Percentiles rank a stretch among this genome's conserved stretches.
Evolutionary conservation across 2,888 invertebrate genomes (phyloP).

Genomic region (Molanna angustata): DNA sequence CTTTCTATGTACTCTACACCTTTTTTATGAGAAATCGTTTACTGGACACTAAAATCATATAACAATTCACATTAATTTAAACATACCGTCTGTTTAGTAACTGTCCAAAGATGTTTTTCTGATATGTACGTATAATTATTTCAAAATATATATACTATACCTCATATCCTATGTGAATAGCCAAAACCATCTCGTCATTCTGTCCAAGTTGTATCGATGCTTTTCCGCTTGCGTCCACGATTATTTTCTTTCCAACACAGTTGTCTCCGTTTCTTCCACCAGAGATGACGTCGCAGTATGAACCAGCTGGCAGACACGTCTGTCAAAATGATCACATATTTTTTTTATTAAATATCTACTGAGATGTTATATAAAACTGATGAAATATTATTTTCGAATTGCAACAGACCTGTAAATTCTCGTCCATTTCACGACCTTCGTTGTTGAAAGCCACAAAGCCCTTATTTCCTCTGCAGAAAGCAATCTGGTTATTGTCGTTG

Average conservation of each 20-base stretch:
- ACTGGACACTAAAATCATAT: no score
- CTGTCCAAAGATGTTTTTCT: no score
- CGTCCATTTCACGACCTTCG: conserved; percentile 49
- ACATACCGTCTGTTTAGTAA: no score
- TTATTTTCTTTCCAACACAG: conserved; percentile 57
- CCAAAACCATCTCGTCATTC: conserved; percentile 64
- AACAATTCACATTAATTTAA: no score
- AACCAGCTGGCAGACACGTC: conserved; percentile 58
- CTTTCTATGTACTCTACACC: no score
- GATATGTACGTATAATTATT: no score
- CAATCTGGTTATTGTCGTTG: conserved; percentile 71
- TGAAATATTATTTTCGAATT: no score
- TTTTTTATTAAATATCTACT: no score
- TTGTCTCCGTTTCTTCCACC: conserved; percentile 43
- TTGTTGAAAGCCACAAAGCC: conserved; percentile 63
- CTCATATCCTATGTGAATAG: conserved; percentile 48
- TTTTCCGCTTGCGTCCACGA: conserved; percentile 49
- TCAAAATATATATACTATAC: no score
- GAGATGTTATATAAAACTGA: no score
- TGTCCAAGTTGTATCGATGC: conserved; percentile 49
- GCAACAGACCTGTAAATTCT: conserved; percentile 52
- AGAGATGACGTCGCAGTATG: conserved; percentile 68
- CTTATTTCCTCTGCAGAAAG: conserved; percentile 60
- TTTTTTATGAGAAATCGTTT: no score
- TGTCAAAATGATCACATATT: no score